Conservation (phyloP, 2,797 vertebrate genomes). For the Serranus cabrilla region DNA sequence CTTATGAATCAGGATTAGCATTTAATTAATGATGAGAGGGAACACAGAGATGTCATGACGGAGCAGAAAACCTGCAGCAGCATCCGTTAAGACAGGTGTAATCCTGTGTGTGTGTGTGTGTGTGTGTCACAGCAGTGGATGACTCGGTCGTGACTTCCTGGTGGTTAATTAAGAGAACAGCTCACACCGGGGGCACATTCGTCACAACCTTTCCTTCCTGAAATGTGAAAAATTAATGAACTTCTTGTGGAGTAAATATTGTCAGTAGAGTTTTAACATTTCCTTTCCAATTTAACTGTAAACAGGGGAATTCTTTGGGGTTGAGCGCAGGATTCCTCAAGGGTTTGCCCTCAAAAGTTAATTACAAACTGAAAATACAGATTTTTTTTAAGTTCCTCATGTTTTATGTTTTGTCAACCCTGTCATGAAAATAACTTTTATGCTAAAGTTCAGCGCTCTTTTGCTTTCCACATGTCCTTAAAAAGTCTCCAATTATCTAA, state of each 20-base stretch:
- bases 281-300: constrained; percentile 3
- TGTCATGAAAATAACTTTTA: constrained; percentile 26
- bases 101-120: constrained; percentile 26
- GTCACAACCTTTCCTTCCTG: constrained; percentile 22
- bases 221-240: constrained; percentile 46
- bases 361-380: constrained; percentile 1
- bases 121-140: constrained; percentile 30
- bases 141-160: constrained; percentile 40
- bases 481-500: constrained; percentile 27
- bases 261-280: not conserved
- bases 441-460: constrained; percentile 21
- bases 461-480: constrained; percentile 25
- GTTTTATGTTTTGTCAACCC: constrained; percentile 38
- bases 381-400: constrained; percentile 23
- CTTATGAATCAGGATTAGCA: constrained; percentile 63
- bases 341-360: constrained; percentile 12
- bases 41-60: constrained; percentile 50
- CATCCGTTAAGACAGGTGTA: constrained; percentile 53
- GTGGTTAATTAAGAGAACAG: constrained; percentile 51
- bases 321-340: constrained; percentile 19
- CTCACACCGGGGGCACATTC: constrained; percentile 19
- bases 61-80: constrained; percentile 45
- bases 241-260: constrained; percentile 15
- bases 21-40: constrained; percentile 70
- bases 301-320: not conserved